Evolutionary conservation across 1,140 invertebrate genomes (phyloP), one percentile per base, ranked within the genome.

Genomic region (Lysiphlebus fabarum): DNA sequence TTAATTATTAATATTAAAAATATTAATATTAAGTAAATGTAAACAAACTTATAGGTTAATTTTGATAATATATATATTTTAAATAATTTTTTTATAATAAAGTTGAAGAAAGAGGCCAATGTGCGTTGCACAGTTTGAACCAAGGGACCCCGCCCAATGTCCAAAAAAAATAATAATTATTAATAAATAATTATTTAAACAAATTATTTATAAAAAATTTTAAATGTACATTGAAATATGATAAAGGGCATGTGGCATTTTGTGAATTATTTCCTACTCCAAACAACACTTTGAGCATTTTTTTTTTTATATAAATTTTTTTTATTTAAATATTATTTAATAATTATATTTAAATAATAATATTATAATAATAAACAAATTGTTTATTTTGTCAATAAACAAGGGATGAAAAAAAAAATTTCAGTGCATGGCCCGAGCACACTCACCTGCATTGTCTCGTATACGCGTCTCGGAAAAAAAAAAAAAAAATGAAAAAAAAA

Each of bases 41-140:
- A 85, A 85, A 85, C 84, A 85, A 84, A 77, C 68, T 73, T 73
- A 63, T 73, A 79, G 76, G 77, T 79, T 79, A 79, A 67, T 74
- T 56, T 53, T n/a, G 47, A 62, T 61, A 14, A 44, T 59, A 56
- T 49, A 60, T 68, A 68, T 70, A 59, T 65, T n/a, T n/a, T n/a
- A n/a, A n/a, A 49, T 67, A 48, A 63, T 65, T 69, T 69, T 62
- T 66, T 61, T 47, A 41, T 58, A 48, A 72, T 74, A 75, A 70
- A 68, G 33, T 42, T 61, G 62, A 53, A 47, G 41, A 48, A 64
- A 37, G 50, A 60, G 42, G 55, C 43, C 42, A 55, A 62, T 67
- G 59, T 68, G 63, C 48, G 57, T 62, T 64, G 59, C 60, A 65
- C 67, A 59, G 34, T 42, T 49, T 65, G 58, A 58, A 67, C 60